These are phyloP conservation scores for mouse (Mus musculus) DNA, from an alignment of 2,113 vertebrate genomes.

Conservation along the genomic window GRCm39 chr6:5902501-5903000, in stretches of 20 bases:
- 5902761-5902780: not conserved
- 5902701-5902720: not conserved
- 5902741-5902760: not conserved
- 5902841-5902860: not conserved
- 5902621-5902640: not conserved
- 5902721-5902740: not conserved
- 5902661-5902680: not conserved
- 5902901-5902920: conserved; percentile 77
- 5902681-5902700: not conserved
- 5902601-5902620: not conserved
- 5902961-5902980: conserved; percentile 77
- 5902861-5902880: conserved; percentile 76
- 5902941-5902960: conserved; percentile 76
- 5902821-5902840: not conserved
- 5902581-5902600: not conserved
- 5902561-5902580: not conserved
- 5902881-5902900: conserved; percentile 78
- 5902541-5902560: not conserved
- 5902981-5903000: conserved; percentile 76
- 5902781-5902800: conserved; percentile 5
- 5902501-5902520: not conserved
- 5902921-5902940: conserved; percentile 80
- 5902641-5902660: not conserved
- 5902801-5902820: conserved; percentile 1
- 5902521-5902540: not conserved